Evolutionary conservation across 2,888 invertebrate species (phyloP), one percentile per base, ranked within the genome.

Genomic region (Cephus spinipes): DNA sequence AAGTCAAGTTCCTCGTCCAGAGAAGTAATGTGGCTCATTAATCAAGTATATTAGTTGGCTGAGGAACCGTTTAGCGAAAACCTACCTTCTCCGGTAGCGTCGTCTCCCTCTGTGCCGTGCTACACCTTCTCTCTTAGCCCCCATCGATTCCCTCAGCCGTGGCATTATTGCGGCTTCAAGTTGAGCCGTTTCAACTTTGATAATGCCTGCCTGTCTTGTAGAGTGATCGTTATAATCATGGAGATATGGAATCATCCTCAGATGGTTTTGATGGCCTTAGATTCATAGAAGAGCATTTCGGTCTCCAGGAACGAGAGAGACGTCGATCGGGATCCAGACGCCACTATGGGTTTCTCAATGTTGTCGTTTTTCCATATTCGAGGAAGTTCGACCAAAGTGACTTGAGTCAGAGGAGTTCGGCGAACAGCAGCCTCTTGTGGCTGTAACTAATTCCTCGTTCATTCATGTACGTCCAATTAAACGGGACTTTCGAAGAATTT

Each of bases 401-500:
- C 31, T 73, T 9, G 23, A 23, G 31, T 34, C 15, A 23, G 31
- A 31, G 30, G n/a, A 30, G 71, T 30, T 31, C 9, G 71, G 36
- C 23, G 68, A 55, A 40, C 40, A 40, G 75, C 40, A 40, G 75
- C 4, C 34, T 12, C 33, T 31, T 83, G 81, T 84, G 82, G 80
- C 83, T 80, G 80, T 85, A 84, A 88, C 88, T 88, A 87, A 88
- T 88, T 85, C 83, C 79, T 80, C 80, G 80, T 40, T 76, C 82
- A 81, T 82, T 77, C 81, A 79, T 30, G 32, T 31, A 80, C 82
- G 84, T 87, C 84, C 86, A 88, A 88, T 87, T 85, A 88, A 88
- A 88, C 87, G 85, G 84, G 89, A 89, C 87, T 89, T 88, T 80
- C 81, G 85, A 89, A 89, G 88, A 89, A 89, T 89, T 89, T 88